Evolutionary conservation across 2,797 vertebrate species (phyloP).

Genomic region (Arctocebus calabarensis): DNA sequence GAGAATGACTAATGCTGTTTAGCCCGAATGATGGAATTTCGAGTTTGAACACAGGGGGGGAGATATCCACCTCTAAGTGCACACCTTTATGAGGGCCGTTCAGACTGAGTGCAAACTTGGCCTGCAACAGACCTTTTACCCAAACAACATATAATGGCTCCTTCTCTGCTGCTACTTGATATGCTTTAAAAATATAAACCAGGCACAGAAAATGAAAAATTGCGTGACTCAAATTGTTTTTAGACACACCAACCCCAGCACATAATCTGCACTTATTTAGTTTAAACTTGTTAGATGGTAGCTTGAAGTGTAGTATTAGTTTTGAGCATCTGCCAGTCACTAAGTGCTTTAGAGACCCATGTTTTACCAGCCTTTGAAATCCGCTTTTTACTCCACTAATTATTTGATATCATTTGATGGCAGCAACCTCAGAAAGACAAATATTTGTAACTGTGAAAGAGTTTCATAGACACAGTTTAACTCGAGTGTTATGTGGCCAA

Average conservation of each 20-base stretch:
- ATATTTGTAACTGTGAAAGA: constrained; percentile 81
- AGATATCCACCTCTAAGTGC: constrained; percentile 14
- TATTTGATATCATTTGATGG: constrained; percentile 79
- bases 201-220: constrained; percentile 74
- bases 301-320: constrained; percentile 73
- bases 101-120: constrained; percentile 52
- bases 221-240: constrained; percentile 77
- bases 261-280: constrained; percentile 80
- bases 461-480: constrained; percentile 74
- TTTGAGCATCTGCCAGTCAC: constrained; percentile 81
- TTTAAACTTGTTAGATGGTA: constrained; percentile 79
- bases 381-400: constrained; percentile 78
- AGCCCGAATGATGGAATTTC: constrained; percentile 46
- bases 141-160: constrained; percentile 51
- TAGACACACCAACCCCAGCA: constrained; percentile 60
- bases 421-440: constrained; percentile 76
- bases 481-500: constrained; percentile 61
- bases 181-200: constrained; percentile 70
- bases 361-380: constrained; percentile 82
- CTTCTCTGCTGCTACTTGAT: constrained; percentile 64
- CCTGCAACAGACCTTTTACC: constrained; percentile 54
- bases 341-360: constrained; percentile 76
- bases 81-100: constrained; percentile 58
- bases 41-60: constrained; percentile 56
- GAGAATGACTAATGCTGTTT: constrained; percentile 21